Evolutionary conservation across 2,888 invertebrate species (phyloP).

Genomic region (Tetanocera ferruginea): DNA sequence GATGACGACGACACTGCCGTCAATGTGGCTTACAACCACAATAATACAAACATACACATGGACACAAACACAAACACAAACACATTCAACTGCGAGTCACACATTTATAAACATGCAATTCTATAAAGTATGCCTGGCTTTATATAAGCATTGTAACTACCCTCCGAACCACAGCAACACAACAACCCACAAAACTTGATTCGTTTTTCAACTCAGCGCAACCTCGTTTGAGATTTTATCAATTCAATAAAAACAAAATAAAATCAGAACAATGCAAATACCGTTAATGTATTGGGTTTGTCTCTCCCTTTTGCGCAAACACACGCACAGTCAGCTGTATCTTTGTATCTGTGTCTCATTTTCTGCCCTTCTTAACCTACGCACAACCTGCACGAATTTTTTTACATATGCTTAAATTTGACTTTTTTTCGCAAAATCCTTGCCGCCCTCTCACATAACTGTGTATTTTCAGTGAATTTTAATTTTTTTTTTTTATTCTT

Average conservation of each 20-base stretch:
- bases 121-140: background rate
- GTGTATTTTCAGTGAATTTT: background rate
- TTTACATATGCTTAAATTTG: background rate
- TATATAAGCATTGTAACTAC: background rate
- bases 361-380: background rate
- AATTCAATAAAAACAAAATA: conserved; percentile 68
- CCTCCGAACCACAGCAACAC: background rate
- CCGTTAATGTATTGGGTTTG: conserved; percentile 64
- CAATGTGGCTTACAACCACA: conserved; percentile 32
- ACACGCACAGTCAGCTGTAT: background rate
- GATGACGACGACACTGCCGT: conserved; percentile 15
- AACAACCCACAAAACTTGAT: background rate
- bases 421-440: background rate
- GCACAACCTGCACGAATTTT: background rate
- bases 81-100: background rate
- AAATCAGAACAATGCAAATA: conserved; percentile 67
- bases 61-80: conserved; percentile 2
- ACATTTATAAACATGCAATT: background rate
- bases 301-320: conserved; percentile 18
- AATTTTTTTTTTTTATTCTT: no score
- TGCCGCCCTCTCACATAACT: background rate
- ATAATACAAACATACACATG: conserved; percentile 11
- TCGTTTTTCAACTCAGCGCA: background rate
- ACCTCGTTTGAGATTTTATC: conserved; percentile 61
- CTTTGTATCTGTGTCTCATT: background rate